Conservation (phyloP, 2,797 vertebrate genomes). For the Carcharodon carcharias region DNA sequence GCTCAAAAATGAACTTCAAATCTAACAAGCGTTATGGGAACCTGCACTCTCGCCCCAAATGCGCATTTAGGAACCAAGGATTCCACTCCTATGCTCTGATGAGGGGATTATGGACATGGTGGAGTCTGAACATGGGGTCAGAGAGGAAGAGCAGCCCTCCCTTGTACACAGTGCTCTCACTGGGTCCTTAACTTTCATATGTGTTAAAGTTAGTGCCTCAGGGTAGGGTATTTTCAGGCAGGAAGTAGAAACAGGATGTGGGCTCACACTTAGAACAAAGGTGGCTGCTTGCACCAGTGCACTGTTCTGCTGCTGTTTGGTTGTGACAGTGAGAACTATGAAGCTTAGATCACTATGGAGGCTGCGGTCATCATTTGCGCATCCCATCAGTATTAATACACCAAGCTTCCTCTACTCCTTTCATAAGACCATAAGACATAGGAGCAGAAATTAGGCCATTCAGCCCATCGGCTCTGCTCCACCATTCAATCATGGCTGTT, state of each 20-base stretch:
- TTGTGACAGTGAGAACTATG: not conserved
- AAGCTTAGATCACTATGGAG: not conserved
- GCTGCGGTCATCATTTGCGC: not conserved
- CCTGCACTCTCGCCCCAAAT: not conserved
- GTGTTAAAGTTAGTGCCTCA: not conserved
- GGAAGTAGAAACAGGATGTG: constrained; percentile 19
- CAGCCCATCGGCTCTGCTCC: too few species aligned
- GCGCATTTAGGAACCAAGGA: not conserved
- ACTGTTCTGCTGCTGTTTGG: not conserved
- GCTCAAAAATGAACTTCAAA: not conserved
- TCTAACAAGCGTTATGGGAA: not conserved
- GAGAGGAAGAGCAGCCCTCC: too few species aligned
- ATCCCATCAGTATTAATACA: not conserved
- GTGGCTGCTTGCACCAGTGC: not conserved
- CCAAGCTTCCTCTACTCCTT: not conserved
- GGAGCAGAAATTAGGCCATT: too few species aligned
- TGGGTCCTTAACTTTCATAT: not conserved
- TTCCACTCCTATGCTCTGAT: not conserved
- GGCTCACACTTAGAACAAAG: not conserved
- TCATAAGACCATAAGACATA: too few species aligned
- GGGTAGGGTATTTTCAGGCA: not conserved
- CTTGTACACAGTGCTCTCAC: too few species aligned
- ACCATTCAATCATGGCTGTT: too few species aligned
- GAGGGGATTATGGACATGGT: not conserved
- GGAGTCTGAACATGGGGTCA: not conserved